phyloP scores from a whole-genome alignment of 2,113 vertebrate genomes.

The Myrmecobius fasciatus region DNA sequence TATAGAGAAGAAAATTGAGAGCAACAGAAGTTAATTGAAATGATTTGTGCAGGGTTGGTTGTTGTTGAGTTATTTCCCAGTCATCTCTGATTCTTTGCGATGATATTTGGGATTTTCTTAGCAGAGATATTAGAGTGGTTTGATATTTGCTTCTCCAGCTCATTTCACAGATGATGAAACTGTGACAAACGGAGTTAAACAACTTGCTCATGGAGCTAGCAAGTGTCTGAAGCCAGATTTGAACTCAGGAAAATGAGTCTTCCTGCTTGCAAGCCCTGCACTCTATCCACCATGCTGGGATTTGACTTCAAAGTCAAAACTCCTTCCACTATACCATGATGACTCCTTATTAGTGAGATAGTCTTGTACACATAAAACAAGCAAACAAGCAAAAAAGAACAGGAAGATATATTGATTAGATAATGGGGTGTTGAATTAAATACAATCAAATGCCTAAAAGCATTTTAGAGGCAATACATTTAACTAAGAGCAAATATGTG shows the following conservation, averaged over 20 bases:
- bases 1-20: neutral
- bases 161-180: too few species aligned
- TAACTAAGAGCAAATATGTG: neutral
- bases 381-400: neutral
- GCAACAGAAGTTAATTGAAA: neutral
- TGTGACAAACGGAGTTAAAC: too few species aligned
- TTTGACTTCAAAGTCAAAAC: neutral
- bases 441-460: neutral
- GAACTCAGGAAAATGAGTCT: too few species aligned
- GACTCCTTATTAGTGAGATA: neutral
- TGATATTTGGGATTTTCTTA: too few species aligned
- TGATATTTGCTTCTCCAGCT: too few species aligned
- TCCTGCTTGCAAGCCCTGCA: too few species aligned
- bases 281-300: neutral
- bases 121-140: too few species aligned
- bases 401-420: neutral
- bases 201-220: too few species aligned
- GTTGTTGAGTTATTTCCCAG: too few species aligned
- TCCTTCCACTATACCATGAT: neutral
- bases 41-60: neutral
- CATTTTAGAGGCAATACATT: neutral
- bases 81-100: too few species aligned
- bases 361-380: neutral
- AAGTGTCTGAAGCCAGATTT: too few species aligned
- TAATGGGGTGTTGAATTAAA: neutral